Evolutionary conservation across 2,797 vertebrate genomes (phyloP), one percentile per base, ranked within the genome.

Genomic region (Chelonia mydas): DNA sequence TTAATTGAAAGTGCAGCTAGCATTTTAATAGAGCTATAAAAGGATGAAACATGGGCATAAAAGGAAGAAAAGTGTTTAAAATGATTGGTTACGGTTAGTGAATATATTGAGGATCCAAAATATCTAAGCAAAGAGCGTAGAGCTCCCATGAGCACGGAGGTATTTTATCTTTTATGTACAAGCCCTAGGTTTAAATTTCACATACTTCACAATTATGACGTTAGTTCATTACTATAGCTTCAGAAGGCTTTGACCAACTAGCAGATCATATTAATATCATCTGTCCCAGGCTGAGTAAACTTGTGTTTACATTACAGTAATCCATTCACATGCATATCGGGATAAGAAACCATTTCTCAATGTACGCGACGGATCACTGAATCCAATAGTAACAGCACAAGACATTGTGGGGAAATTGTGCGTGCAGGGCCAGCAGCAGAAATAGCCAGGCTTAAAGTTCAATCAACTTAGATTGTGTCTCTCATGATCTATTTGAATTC

Each of bases 201-300:
- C 92, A 81, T 95, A 81, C 12, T 94, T 95, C 96, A 95, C 89
- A 86, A 91, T 95, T 90, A 82, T 95, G 83, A 78, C 53, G 83
- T n/a, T 74, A 8, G 84, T 80, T 88, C 96, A 96, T 96, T 95
- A 89, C 96, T 95, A 96, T 94, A 95, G 95, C 92, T 94, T 89
- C 96, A 33, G 89, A 55, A 94, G 94, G 90, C 87, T 95, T 76
- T 89, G 97, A 37, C 95, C 95, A 81, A 95, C 86, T 3, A 33
- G 89, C 45, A 74, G 87, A 88, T 94, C 13, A 2, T 4, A 0
- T 81, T 84, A 27, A 85, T 88, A 49, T 82, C 17, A 88, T 61
- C 86, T 92, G 84, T 27, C 90, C 37, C 86, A 81, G 87, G 68
- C 0, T 68, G 85, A 89, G 33, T 19, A 50, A n/a, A 68, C 13